Percentiles rank a stretch among this genome's conserved stretches.
These are phyloP conservation scores for Philotrypesis tridentata DNA, from an alignment of 1,140 invertebrate species.

Conservation along the genomic window DNA sequence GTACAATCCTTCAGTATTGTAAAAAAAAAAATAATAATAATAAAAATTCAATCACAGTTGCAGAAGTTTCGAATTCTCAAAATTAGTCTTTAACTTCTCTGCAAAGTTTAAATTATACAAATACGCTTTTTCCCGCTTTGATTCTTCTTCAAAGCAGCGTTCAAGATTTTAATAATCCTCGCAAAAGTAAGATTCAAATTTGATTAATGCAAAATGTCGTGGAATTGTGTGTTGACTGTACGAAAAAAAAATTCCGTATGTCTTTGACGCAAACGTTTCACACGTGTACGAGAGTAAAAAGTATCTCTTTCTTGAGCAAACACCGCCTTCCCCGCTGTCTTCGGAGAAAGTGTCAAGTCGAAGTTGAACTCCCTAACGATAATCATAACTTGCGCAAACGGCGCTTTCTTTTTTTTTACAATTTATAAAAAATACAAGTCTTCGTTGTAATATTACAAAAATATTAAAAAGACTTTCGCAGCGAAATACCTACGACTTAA, in stretches of 20 bases:
- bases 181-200: too few species aligned
- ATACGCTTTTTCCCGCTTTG: too few species aligned
- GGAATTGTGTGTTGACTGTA: too few species aligned
- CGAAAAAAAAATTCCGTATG: not conserved
- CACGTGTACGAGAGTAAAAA: not conserved
- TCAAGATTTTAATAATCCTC: too few species aligned
- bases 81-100: not conserved
- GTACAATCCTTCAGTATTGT: constrained; percentile 1
- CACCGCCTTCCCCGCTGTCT: not conserved
- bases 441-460: not conserved
- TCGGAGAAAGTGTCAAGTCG: constrained; percentile 28
- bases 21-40: too few species aligned
- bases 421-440: not conserved
- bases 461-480: not conserved
- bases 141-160: too few species aligned
- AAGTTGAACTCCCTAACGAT: not conserved
- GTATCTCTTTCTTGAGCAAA: not conserved
- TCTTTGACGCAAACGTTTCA: not conserved
- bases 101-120: too few species aligned
- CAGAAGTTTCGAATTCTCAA: not conserved
- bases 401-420: not conserved
- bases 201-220: too few species aligned
- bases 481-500: not conserved
- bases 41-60: constrained; percentile 40
- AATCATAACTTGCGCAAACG: not conserved